phyloP scores from a whole-genome alignment of 2,888 invertebrate genomes.

The Eueremaeus valkanovi region DNA sequence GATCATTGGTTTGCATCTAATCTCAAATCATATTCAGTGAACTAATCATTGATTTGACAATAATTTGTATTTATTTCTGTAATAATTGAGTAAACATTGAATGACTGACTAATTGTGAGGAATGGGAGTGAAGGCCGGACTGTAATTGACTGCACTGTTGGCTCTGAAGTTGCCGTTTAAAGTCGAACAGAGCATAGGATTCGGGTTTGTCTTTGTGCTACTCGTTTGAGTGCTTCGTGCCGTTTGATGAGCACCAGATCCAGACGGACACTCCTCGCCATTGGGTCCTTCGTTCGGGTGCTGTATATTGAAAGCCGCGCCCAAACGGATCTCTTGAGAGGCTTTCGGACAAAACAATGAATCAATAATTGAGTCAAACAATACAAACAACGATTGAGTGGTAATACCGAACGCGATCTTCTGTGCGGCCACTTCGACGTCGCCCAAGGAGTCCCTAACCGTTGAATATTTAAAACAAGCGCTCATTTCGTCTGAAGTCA shows the following conservation, averaged over 20 bases:
- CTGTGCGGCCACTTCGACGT: neutral
- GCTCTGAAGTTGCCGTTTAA: neutral
- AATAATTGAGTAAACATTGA: no score
- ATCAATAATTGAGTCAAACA: neutral
- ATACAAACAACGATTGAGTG: neutral
- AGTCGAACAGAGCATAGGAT: neutral
- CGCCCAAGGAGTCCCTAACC: conserved; percentile 8
- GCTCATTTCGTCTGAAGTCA: conserved; percentile 12
- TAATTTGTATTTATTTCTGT: no score
- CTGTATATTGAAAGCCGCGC: neutral
- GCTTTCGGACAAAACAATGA: neutral
- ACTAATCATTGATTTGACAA: no score
- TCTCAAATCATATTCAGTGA: neutral
- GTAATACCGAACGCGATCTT: neutral
- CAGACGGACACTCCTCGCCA: neutral
- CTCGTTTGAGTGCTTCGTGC: neutral
- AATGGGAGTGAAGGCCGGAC: conserved; percentile 10
- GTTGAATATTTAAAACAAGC: neutral
- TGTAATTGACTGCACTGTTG: neutral
- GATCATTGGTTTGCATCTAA: neutral
- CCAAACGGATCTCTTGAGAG: conserved; percentile 2
- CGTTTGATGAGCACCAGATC: neutral
- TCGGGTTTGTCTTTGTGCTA: neutral
- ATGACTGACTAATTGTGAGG: neutral
- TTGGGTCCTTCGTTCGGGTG: neutral